Conservation (phyloP, 2,797 vertebrate species). For the Tenualosa ilisha region DNA sequence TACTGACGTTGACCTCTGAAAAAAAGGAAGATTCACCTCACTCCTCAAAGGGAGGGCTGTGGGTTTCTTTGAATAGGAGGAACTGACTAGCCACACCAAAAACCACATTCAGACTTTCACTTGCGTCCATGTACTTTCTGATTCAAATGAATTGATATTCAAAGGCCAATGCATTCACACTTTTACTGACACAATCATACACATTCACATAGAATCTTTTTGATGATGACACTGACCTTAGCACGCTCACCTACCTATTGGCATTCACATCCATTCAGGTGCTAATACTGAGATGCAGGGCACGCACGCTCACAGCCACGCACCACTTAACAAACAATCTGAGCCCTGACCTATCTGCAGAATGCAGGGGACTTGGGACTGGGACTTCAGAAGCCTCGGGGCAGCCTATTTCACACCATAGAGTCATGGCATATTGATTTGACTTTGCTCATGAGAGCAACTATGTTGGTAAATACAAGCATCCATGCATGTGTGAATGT, state of each 20-base stretch:
- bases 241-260: background rate
- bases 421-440: slow-evolving; percentile 14
- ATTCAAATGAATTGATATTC: background rate
- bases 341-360: background rate
- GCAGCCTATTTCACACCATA: slow-evolving; percentile 6
- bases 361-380: background rate
- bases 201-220: background rate
- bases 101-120: background rate
- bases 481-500: background rate
- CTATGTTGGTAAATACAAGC: background rate
- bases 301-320: background rate
- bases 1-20: background rate
- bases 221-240: no score
- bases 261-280: background rate
- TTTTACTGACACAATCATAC: background rate
- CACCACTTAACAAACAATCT: slow-evolving; percentile 3
- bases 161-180: background rate
- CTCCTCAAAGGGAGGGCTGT: no score
- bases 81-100: background rate
- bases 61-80: background rate
- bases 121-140: background rate
- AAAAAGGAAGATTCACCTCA: no score
- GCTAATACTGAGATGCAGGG: background rate
- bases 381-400: background rate
- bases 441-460: background rate